Evolutionary conservation across 2,113 vertebrate genomes (phyloP).

Genomic region (Apteryx owenii): DNA sequence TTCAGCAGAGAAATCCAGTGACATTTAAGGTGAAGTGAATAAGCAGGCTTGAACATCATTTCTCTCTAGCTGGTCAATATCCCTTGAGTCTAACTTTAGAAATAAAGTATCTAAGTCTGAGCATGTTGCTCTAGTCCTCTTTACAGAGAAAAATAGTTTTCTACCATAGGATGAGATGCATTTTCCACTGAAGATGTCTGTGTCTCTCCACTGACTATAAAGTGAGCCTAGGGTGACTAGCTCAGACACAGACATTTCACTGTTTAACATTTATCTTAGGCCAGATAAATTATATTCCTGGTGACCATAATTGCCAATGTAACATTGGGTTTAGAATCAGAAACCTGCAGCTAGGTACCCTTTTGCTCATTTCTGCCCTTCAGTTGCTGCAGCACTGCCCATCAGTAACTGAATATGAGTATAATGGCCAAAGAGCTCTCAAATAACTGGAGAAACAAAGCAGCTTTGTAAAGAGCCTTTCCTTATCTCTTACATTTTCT

Average conservation of each 20-base stretch:
- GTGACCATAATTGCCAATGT: background rate
- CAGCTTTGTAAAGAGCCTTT: background rate
- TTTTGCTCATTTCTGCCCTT: background rate
- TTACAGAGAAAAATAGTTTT: background rate
- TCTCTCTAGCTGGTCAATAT: background rate
- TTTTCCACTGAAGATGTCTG: background rate
- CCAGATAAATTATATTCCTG: background rate
- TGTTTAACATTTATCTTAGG: background rate
- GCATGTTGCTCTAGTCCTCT: background rate
- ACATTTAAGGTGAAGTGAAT: background rate
- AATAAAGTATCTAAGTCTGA: background rate
- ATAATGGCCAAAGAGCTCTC: background rate
- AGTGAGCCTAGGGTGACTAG: background rate
- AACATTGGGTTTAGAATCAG: background rate
- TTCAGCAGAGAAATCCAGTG: background rate
- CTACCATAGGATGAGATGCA: fast-evolving
- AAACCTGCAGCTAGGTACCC: background rate
- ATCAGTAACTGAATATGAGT: background rate
- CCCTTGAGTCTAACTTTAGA: background rate
- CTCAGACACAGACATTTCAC: background rate
- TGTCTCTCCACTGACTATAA: background rate
- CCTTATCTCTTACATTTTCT: background rate
- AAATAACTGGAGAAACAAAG: background rate
- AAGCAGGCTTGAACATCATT: background rate
- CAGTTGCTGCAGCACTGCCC: background rate